Evolutionary conservation across 2,797 vertebrate species (phyloP).

Genomic region (Sebastiscus tertius): DNA sequence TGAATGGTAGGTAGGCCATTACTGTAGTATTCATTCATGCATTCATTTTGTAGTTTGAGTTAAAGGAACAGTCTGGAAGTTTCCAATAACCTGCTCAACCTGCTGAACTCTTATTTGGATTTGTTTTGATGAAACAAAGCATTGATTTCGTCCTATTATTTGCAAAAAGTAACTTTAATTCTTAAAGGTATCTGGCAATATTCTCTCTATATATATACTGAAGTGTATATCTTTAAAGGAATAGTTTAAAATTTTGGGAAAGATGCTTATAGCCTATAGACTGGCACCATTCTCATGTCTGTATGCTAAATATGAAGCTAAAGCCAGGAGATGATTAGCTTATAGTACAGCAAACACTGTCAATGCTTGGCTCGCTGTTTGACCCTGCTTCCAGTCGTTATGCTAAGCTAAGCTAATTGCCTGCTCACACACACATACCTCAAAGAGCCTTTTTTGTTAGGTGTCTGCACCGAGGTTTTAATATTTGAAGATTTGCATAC

Average conservation of each 20-base stretch:
- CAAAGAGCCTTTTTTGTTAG: too few species aligned
- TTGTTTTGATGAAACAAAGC: background rate
- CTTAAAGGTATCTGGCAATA: background rate
- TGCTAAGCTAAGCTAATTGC: constrained; percentile 6
- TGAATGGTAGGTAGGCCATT: background rate
- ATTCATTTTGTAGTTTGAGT: background rate
- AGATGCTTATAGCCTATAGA: background rate
- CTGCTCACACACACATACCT: background rate
- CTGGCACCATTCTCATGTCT: background rate
- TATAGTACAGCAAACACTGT: background rate
- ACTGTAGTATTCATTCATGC: background rate
- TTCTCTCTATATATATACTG: background rate
- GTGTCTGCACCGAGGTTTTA: background rate
- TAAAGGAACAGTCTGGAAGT: background rate
- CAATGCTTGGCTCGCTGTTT: background rate
- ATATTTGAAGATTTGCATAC: constrained; percentile 16
- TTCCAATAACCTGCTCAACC: background rate
- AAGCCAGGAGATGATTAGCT: background rate
- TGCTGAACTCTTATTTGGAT: background rate
- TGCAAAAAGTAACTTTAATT: background rate
- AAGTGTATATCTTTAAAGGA: background rate
- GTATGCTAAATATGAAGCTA: background rate
- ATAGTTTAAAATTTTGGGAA: background rate
- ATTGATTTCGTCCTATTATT: background rate
- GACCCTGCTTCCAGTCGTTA: too few species aligned